Evolutionary conservation across 2,113 vertebrate genomes (phyloP), one percentile per base, ranked within the genome.

Genomic region (Agapornis roseicollis): DNA sequence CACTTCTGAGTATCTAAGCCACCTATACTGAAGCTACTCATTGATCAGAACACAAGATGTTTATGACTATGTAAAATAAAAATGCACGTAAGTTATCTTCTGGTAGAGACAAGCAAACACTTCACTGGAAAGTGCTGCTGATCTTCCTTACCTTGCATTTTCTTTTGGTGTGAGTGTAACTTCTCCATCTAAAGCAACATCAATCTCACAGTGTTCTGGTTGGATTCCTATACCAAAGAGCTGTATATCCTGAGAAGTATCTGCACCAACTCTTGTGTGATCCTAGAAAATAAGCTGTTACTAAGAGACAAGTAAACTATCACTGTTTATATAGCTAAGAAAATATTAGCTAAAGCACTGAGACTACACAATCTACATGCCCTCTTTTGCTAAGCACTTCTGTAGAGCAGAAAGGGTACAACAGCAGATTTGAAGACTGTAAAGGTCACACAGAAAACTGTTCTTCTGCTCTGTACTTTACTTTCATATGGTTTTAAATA

Each of bases 211-310:
- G 97, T 99, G 99, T 90, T 99, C 98, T 14, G 99, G 97, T 89
- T 99, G 99, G 95, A 99, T 99, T 47, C 99, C 99, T 90, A 99
- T 99, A 24, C 99, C 99, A 70, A 99, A 99, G 76, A 99, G 98
- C 98, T 99, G 99, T 96, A 99, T 99, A 96, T 99, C 99, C 98
- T 99, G 99, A 93, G 99, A 99, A 5, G 99, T 99, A 96, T 99
- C 98, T 23, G 99, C 99, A 37, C 99, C 99, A 90, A 99, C 99
- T 92, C 98, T 98, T 1, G 99, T 99, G 93, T 99, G 99, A 94
- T 99, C 98, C 99, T 99, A 85, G 49, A 90, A 89, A 93, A 97
- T 1, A 96, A 86, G 73, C 37, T 56, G 63, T 93, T 53, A 85
- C 76, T 70, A 58, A 80, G 80, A 90, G 82, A 92, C 55, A 88